Evolutionary conservation across 2,113 vertebrate species (phyloP).

Genomic region (Eulacestoma nigropectus): DNA sequence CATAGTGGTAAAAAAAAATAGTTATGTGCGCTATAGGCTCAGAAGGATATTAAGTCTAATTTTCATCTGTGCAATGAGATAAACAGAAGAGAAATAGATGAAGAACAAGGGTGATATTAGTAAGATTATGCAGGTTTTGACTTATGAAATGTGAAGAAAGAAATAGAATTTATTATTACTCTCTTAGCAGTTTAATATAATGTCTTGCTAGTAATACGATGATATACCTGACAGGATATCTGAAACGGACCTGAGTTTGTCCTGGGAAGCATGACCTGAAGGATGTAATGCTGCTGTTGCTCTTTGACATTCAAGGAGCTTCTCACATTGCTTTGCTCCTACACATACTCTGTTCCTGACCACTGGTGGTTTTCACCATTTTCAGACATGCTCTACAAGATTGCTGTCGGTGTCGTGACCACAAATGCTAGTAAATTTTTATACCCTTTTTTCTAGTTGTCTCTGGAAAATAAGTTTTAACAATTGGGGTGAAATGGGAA

Average conservation of each 20-base stretch:
- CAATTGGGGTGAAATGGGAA: not conserved
- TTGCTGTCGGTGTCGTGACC: accelerated
- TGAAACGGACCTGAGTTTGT: not conserved
- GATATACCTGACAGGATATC: not conserved
- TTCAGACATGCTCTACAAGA: not conserved
- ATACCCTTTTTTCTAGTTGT: not conserved
- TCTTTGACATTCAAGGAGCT: not conserved
- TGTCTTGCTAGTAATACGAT: not conserved
- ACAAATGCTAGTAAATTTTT: not conserved
- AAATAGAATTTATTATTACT: not conserved
- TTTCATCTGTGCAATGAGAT: not conserved
- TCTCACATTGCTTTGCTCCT: not conserved
- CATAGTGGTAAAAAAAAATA: not conserved
- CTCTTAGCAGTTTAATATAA: not conserved
- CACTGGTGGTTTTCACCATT: not conserved
- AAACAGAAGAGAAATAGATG: not conserved
- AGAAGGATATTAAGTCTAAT: not conserved
- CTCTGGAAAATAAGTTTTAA: not conserved
- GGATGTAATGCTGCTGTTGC: not conserved
- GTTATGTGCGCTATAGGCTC: not conserved
- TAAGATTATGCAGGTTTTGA: not conserved
- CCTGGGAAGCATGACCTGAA: not conserved
- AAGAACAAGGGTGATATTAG: not conserved
- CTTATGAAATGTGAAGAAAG: not conserved
- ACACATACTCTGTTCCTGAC: not conserved